Conservation (phyloP, 2,888 invertebrate species). For the Drosophila atripex region DNA sequence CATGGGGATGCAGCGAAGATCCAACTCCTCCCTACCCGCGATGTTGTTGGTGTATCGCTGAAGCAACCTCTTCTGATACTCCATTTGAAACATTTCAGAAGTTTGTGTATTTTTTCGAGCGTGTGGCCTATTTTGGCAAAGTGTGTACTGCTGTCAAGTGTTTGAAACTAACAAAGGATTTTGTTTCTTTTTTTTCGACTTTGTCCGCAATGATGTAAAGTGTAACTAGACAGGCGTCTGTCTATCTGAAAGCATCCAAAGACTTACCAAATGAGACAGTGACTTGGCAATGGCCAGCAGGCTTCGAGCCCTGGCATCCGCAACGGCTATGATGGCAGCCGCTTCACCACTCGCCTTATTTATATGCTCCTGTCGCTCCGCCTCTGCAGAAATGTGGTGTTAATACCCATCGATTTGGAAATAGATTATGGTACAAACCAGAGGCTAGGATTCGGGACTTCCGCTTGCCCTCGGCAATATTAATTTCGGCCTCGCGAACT, state of each 20-base stretch:
- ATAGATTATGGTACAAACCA: constrained; percentile 84
- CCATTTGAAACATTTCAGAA: constrained; percentile 40
- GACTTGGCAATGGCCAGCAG: constrained; percentile 90
- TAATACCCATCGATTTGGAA: background rate
- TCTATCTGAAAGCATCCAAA: background rate
- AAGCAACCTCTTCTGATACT: constrained; percentile 39
- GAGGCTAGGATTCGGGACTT: constrained; percentile 95
- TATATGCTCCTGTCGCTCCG: constrained; percentile 96
- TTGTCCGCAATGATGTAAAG: background rate
- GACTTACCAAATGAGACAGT: constrained; percentile 72
- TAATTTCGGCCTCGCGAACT: constrained; percentile 94
- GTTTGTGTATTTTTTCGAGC: background rate
- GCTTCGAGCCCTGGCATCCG: constrained; percentile 94
- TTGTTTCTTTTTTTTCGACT: background rate
- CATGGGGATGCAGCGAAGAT: constrained; percentile 31
- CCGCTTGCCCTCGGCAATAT: constrained; percentile 98
- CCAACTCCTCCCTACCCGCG: constrained; percentile 14
- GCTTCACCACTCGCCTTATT: constrained; percentile 97
- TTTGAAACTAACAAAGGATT: constrained; percentile 12
- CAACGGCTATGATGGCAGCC: constrained; percentile 94
- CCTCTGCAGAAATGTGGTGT: constrained; percentile 87
- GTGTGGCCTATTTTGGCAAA: background rate
- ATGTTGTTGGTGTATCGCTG: background rate
- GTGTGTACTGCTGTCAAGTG: constrained; percentile 1
- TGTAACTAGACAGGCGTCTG: background rate